phyloP scores from a whole-genome alignment of 2,113 vertebrate genomes.

The Crotalus helleri region DNA sequence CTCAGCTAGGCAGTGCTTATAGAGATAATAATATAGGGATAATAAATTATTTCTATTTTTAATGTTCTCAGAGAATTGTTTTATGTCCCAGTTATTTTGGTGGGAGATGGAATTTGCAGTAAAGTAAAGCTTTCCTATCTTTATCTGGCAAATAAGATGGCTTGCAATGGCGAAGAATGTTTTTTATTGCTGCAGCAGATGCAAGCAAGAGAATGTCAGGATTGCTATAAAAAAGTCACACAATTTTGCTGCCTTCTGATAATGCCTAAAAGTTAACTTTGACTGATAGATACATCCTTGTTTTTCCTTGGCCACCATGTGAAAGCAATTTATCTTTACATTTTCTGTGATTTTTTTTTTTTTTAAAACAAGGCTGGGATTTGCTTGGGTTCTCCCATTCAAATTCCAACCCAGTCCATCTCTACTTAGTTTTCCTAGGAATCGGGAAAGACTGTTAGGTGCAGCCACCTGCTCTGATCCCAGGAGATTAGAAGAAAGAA shows the following conservation, averaged over 20 bases:
- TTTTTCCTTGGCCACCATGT: neutral
- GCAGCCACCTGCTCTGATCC: neutral
- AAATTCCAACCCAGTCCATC: neutral
- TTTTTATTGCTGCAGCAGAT: neutral
- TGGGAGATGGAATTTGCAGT: neutral
- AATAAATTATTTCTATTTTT: neutral
- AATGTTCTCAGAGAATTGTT: neutral
- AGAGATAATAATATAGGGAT: neutral
- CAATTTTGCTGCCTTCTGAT: neutral
- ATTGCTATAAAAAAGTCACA: neutral
- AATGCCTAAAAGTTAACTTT: neutral
- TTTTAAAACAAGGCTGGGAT: neutral
- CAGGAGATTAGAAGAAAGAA: neutral
- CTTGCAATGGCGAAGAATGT: neutral
- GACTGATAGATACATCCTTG: neutral
- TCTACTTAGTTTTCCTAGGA: neutral
- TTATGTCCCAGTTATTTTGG: neutral
- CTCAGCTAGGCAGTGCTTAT: neutral
- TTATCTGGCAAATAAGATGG: neutral
- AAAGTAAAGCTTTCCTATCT: neutral
- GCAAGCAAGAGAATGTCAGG: neutral
- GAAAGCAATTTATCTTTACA: neutral
- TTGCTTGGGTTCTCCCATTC: neutral
- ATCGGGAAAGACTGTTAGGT: neutral
- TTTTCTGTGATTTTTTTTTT: neutral